These are phyloP conservation scores for Smutsia temminckii DNA, from an alignment of 2,797 vertebrate genomes.

Conservation along the genomic window DNA sequence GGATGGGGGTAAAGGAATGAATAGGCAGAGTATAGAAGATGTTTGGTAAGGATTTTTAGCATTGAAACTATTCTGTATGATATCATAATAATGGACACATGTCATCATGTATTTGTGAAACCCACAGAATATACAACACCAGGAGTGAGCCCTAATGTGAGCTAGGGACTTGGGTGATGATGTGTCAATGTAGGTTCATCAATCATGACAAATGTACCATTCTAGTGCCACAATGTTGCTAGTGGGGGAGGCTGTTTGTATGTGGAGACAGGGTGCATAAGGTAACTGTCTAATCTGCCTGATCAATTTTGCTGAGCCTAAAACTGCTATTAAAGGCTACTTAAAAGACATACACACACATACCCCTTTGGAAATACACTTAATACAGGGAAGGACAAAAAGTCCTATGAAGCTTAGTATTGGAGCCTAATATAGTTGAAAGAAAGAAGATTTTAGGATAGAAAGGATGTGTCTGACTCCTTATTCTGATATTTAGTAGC, in stretches of 20 bases:
- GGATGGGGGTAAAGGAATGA: not conserved
- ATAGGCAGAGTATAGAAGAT: not conserved
- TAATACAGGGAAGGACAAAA: not conserved
- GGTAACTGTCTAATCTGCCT: not conserved
- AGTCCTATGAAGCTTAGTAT: not conserved
- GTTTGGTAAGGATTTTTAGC: not conserved
- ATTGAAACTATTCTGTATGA: not conserved
- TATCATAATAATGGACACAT: not conserved
- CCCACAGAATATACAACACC: not conserved
- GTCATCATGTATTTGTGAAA: not conserved
- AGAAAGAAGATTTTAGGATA: not conserved
- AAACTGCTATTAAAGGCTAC: not conserved
- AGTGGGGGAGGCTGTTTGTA: not conserved
- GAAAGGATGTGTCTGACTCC: not conserved
- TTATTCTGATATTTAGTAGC: not conserved
- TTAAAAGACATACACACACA: not conserved
- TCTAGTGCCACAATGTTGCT: not conserved
- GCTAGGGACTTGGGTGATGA: not conserved
- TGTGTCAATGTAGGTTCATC: no score
- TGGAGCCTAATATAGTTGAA: not conserved
- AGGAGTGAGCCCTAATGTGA: not conserved
- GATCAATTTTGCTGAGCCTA: not conserved
- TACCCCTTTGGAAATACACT: not conserved
- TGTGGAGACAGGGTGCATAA: no score
- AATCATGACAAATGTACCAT: no score